Conservation (phyloP, 2,113 vertebrate genomes). For the Psammodynastes pulverulentus region DNA sequence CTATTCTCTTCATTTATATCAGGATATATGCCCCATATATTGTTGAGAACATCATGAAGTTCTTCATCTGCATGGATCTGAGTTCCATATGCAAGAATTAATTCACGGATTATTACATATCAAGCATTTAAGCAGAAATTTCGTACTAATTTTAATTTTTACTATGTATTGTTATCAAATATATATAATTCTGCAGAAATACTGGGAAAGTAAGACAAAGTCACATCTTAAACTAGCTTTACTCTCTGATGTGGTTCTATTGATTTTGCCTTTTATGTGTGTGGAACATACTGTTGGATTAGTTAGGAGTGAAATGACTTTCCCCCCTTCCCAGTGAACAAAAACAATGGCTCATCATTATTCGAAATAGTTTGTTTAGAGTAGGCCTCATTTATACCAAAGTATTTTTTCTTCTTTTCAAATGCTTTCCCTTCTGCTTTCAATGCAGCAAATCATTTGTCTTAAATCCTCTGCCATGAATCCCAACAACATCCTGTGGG, state of each 20-base stretch:
- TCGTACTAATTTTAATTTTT: background rate
- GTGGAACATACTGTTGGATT: background rate
- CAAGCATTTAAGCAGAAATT: background rate
- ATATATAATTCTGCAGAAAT: background rate
- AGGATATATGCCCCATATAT: background rate
- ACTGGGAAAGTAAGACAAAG: background rate
- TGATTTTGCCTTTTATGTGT: background rate
- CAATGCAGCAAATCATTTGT: conserved; percentile 8
- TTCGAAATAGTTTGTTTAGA: background rate
- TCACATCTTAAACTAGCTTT: background rate
- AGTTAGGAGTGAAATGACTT: background rate
- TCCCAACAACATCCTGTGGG: background rate
- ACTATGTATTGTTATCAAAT: background rate
- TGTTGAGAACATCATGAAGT: background rate
- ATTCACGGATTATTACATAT: background rate
- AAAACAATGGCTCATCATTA: background rate
- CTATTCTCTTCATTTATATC: background rate
- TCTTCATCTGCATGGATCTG: background rate
- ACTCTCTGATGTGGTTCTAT: accelerated
- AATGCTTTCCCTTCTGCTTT: background rate
- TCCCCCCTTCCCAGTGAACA: background rate
- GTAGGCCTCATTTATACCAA: conserved; percentile 2
- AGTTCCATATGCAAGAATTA: background rate
- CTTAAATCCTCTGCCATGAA: background rate
- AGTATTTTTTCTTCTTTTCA: conserved; percentile 13